Base-by-base conservation (phyloP, 2,113 vertebrate genomes). In the Nothobranchius kuhntae region DNA sequence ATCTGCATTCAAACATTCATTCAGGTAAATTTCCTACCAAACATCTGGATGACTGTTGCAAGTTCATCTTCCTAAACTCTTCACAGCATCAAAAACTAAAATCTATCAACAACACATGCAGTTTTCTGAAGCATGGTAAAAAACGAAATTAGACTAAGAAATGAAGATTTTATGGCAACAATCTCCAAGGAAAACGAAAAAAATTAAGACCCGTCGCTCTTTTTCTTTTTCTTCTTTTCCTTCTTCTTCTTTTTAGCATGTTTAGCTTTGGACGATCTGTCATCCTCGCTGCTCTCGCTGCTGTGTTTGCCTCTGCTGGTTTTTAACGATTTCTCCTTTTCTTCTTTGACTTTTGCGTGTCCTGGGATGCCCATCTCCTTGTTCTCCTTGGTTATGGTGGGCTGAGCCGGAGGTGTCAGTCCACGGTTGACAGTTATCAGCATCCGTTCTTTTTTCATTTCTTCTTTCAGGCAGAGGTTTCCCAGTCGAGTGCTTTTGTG, bases 401-500 rank as follows among this genome's bases (percentile, higher is more conserved):
- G 36, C 3, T 55, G 7, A 24, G 59, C 11, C 26, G 38, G 73
- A 47, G 78, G 52, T 0, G 66, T 54, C 11, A 17, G 71, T 54
- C 70, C 77, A 3, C 57, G 36, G 7, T 78, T 70, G 47, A 89
- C 82, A 0, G 89, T 90, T 7, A 90, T 89, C 21, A 89, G 81
- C 78, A 91, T 76, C 44, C 76, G 83, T 52, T 89, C 83, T 35
- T 73, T 78, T 21, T 42, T 83, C 74, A 89, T 86, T 53, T 88
- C 86, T 35, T 89, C 84, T 47, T 81, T 77, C 47, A 89, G 8
- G 55, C 46, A 71, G 6, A 77, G 13, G 21, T 54, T 79, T 26
- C 72, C 70, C 51, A 69, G 60, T 2, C 15, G 30, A 2, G 57
- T 56, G 66, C 42, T 44, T 44, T 48, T 55, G 36, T 64, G 45